A percentile compares a stretch with the other conserved stretches of the same genome.
Conservation (phyloP, 2,113 vertebrate species). For the cat (Felis catus) region F.catus_Fca126_mat1.0 CM031428.1:35123001-35123500, state of each 20-base stretch:
- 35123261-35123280: neutral
- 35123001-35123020: neutral
- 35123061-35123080: neutral
- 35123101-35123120: neutral
- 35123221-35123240: slow-evolving; percentile 50
- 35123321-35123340: neutral
- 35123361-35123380: neutral
- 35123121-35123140: neutral
- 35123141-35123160: slow-evolving; percentile 61
- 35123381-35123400: neutral
- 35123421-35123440: neutral
- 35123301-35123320: slow-evolving; percentile 35
- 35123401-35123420: neutral
- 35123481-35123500: neutral
- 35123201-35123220: slow-evolving; percentile 39
- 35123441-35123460: neutral
- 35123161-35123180: slow-evolving; percentile 62
- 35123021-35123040: neutral
- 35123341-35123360: neutral
- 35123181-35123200: neutral
- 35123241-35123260: slow-evolving; percentile 56
- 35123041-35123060: neutral
- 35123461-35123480: neutral
- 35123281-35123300: neutral
- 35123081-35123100: neutral